phyloP scores from a whole-genome alignment of 2,888 invertebrate genomes.

The Drosophila monieri region DNA sequence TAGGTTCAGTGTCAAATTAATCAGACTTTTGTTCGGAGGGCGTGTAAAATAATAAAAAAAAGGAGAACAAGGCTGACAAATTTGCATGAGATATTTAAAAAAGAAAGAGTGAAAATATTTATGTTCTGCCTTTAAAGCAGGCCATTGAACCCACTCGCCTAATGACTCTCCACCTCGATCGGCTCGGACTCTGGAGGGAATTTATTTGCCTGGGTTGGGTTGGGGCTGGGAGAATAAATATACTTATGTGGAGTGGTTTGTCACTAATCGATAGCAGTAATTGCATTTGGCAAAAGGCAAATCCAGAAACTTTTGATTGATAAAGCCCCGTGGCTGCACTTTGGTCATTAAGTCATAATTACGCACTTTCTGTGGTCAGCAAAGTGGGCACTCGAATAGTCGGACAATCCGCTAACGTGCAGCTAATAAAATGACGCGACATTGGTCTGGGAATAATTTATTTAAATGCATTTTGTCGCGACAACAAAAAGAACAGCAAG shows the following conservation, averaged over 20 bases:
- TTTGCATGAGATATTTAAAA: constrained; percentile 26
- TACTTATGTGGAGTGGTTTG: neutral
- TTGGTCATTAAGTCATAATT: constrained; percentile 27
- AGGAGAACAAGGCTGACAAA: constrained; percentile 30
- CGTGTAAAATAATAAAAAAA: constrained; percentile 43
- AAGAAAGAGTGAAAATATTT: constrained; percentile 34
- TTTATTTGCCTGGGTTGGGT: constrained; percentile 30
- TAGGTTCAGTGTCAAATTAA: constrained; percentile 75
- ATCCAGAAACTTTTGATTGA: neutral
- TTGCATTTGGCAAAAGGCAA: constrained; percentile 3
- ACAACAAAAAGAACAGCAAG: constrained; percentile 52
- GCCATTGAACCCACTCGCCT: constrained; percentile 62
- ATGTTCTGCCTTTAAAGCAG: constrained; percentile 53
- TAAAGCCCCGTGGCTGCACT: constrained; percentile 12
- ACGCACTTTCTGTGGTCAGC: constrained; percentile 4
- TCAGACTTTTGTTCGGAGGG: constrained; percentile 70
- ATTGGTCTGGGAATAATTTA: constrained; percentile 80
- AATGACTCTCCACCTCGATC: constrained; percentile 53
- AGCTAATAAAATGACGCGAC: constrained; percentile 81
- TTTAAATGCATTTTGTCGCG: constrained; percentile 83
- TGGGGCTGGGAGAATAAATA: neutral
- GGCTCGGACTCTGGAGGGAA: constrained; percentile 2
- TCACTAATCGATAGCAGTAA: constrained; percentile 26
- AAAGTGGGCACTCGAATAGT: neutral
- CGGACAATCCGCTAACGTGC: constrained; percentile 14